Evolutionary conservation across 2,797 vertebrate genomes (phyloP), one percentile per base, ranked within the genome.

Genomic region (Spatula clypeata): DNA sequence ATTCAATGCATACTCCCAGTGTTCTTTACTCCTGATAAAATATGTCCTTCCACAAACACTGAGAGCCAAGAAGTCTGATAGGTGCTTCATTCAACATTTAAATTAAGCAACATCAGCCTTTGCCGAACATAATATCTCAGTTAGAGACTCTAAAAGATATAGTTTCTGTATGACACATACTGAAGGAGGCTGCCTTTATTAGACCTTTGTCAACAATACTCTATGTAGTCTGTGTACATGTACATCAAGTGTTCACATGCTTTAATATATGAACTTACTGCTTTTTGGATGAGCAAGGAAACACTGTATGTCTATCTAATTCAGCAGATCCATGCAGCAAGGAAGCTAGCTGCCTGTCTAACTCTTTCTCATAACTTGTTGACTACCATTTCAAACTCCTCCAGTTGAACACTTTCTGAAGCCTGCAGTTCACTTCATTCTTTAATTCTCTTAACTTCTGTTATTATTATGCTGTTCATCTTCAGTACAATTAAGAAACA

Each of bases 271-370:
- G 32, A 71, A n/a, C 13, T 38, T 31, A 11, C 7, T 67, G 16
- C 44, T 86, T 66, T 27, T 24, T 45, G 3, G 2, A 5, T 11
- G 21, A 32, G 27, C 27, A 42, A 27, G 58, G 66, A 17, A n/a
- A 42, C 9, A 7, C 14, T 42, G 23, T 3, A 18, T 27, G 7
- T 44, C 27, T 21, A 5, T 7, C 0, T 1, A 6, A 5, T 31
- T 93, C 4, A 2, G 36, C 55, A 82, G 21, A 31, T 20, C 14
- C 51, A 49, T 14, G 2, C 5, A 2, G 1, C 27, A 65, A 49
- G 60, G 75, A 82, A 79, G 32, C 36, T 34, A 34, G 32, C 32
- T 34, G 32, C 32, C 9, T 40, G 19, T 9, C 44, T 57, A 75
- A 1, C 11, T 64, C 57, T 21, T 32, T 36, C 57, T 75, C 1